Evolutionary conservation across 2,797 vertebrate genomes (phyloP).

Genomic region (Hirundo rustica): DNA sequence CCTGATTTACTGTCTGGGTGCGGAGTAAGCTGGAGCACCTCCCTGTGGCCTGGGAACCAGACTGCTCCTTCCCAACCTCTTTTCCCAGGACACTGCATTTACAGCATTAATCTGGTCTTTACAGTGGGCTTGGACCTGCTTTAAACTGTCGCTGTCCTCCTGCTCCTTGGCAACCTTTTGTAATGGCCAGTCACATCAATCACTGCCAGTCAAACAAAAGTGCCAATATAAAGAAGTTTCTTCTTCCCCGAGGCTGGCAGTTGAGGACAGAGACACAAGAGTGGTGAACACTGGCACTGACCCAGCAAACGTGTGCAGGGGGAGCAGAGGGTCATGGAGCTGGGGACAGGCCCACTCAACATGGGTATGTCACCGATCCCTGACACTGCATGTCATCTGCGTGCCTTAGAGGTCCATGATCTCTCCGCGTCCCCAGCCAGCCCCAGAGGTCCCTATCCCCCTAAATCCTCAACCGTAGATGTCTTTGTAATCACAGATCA

Average conservation of each 20-base stretch:
- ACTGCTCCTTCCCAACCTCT: background rate
- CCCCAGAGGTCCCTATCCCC: background rate
- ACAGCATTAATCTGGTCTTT: background rate
- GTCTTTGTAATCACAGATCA: background rate
- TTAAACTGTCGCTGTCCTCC: background rate
- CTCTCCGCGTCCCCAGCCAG: background rate
- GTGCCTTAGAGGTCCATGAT: too few species aligned
- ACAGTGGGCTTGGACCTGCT: background rate
- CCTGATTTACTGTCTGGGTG: background rate
- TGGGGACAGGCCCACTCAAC: background rate
- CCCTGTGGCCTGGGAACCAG: background rate
- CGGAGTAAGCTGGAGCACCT: background rate
- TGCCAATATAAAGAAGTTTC: background rate
- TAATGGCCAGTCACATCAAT: background rate
- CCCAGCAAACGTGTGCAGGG: background rate
- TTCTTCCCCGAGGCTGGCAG: background rate
- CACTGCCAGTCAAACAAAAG: background rate
- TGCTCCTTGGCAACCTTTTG: background rate
- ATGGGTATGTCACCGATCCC: rapidly evolving
- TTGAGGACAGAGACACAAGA: background rate
- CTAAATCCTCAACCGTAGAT: background rate
- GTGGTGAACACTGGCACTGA: background rate
- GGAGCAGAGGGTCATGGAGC: background rate
- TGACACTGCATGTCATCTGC: background rate
- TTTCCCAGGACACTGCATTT: background rate